A percentile compares a stretch with the other conserved stretches of the same genome.
Evolutionary conservation across 2,113 vertebrate genomes (phyloP).

Genomic region (Nothocercus nigrocapillus): DNA sequence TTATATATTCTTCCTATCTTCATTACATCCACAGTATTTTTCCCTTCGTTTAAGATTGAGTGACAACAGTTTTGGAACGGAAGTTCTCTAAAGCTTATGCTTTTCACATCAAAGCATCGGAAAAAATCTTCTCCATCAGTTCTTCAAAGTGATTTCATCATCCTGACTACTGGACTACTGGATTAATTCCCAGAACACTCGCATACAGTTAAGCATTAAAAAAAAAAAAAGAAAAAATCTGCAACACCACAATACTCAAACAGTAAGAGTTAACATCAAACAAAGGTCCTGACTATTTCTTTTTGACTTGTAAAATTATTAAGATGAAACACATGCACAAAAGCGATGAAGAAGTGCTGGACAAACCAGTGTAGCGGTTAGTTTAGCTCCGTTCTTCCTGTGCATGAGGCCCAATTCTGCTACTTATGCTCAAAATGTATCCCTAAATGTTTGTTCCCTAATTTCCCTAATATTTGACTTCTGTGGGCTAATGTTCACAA

Average conservation of each 20-base stretch:
- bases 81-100: slow-evolving; percentile 26
- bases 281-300: neutral
- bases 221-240: neutral
- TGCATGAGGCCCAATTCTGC: neutral
- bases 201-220: neutral
- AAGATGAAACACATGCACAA: neutral
- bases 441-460: neutral
- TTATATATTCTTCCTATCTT: slow-evolving; percentile 34
- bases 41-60: slow-evolving; percentile 20
- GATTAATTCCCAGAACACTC: neutral
- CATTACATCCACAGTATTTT: neutral
- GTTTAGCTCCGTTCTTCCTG: neutral
- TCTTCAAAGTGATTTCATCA: neutral
- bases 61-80: slow-evolving; percentile 47
- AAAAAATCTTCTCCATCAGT: slow-evolving; percentile 8
- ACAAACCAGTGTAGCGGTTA: neutral
- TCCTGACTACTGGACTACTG: neutral
- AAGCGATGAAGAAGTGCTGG: neutral
- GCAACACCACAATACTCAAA: neutral
- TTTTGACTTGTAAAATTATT: neutral
- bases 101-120: slow-evolving; percentile 49
- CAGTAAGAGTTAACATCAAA: neutral
- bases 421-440: neutral
- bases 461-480: neutral
- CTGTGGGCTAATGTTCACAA: neutral